phyloP scores from a whole-genome alignment of 2,888 invertebrate species.

The Caenorhabditis sp. region DNA sequence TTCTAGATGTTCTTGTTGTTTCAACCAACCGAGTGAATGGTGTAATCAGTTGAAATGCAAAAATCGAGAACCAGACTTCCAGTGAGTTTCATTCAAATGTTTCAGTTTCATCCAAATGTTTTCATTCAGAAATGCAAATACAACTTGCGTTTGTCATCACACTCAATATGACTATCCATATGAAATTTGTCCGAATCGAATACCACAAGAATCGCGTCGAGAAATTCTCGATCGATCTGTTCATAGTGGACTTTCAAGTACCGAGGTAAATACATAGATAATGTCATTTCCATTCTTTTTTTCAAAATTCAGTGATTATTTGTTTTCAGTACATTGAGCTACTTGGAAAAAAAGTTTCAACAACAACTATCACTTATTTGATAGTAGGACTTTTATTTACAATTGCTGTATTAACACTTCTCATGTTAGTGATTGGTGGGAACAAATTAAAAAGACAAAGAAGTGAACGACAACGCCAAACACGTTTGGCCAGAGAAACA shows the following conservation, averaged over 20 bases:
- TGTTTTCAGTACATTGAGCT: conserved; percentile 35
- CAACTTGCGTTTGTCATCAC: conserved; percentile 62
- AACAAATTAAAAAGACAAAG: conserved; percentile 29
- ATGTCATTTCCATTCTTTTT: neutral
- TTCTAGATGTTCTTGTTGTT: conserved; percentile 64
- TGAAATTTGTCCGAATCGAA: conserved; percentile 46
- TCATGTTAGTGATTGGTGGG: conserved; percentile 44
- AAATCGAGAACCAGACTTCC: conserved; percentile 61
- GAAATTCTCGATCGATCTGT: conserved; percentile 15
- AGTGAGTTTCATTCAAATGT: conserved; percentile 16
- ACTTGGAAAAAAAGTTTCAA: conserved; percentile 31
- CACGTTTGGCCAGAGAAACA: conserved; percentile 40
- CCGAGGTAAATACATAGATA: conserved; percentile 28
- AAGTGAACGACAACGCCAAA: conserved; percentile 34
- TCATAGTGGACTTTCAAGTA: conserved; percentile 9
- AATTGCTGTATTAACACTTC: conserved; percentile 34
- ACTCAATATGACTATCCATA: conserved; percentile 55
- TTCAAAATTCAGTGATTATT: neutral
- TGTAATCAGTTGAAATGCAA: conserved; percentile 63
- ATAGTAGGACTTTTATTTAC: conserved; percentile 34
- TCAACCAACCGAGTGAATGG: conserved; percentile 62
- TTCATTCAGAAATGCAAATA: conserved; percentile 54
- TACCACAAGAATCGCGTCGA: conserved; percentile 22
- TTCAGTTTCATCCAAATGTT: neutral
- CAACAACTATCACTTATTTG: conserved; percentile 36